A percentile compares a stretch with the other conserved stretches of the same genome.
These are phyloP conservation scores for Vollenhovia emeryi DNA, from an alignment of 1,140 invertebrate species.

Conservation along the genomic window DNA sequence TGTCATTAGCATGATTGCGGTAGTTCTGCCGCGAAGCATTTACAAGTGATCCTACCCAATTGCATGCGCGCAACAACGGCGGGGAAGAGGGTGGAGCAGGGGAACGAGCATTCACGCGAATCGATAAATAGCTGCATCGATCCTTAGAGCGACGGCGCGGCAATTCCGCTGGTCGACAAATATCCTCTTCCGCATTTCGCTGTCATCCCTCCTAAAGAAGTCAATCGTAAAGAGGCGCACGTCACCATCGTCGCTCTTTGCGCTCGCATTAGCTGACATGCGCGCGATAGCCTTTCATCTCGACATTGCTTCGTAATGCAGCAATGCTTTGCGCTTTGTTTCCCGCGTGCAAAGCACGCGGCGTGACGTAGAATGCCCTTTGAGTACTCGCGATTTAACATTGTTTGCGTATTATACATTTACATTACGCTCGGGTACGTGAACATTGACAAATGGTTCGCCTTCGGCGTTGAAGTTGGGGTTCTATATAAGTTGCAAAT, in stretches of 20 bases:
- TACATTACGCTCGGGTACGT: constrained; percentile 3
- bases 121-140: constrained; percentile 15
- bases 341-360: constrained; percentile 7
- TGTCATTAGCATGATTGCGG: constrained; percentile 53
- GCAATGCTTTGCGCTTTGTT: constrained; percentile 49
- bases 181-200: not conserved
- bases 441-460: constrained; percentile 44
- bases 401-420: constrained; percentile 41
- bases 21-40: constrained; percentile 46
- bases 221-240: not conserved
- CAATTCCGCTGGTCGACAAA: not conserved
- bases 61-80: constrained; percentile 2
- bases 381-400: constrained; percentile 44
- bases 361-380: not conserved
- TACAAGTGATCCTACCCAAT: constrained; percentile 37
- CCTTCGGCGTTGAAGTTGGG: constrained; percentile 23
- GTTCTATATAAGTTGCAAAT: constrained; percentile 7
- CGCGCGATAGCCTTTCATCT: constrained; percentile 19
- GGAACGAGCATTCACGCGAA: not conserved
- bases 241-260: not conserved
- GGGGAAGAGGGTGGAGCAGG: not conserved
- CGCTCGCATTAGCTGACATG: constrained; percentile 6
- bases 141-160: not conserved
- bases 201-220: not conserved
- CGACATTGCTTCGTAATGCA: constrained; percentile 21